A percentile compares a stretch with the other conserved stretches of the same genome.
Evolutionary conservation across 1,140 invertebrate species (phyloP).

Genomic region (Neodiprion pinetum): DNA sequence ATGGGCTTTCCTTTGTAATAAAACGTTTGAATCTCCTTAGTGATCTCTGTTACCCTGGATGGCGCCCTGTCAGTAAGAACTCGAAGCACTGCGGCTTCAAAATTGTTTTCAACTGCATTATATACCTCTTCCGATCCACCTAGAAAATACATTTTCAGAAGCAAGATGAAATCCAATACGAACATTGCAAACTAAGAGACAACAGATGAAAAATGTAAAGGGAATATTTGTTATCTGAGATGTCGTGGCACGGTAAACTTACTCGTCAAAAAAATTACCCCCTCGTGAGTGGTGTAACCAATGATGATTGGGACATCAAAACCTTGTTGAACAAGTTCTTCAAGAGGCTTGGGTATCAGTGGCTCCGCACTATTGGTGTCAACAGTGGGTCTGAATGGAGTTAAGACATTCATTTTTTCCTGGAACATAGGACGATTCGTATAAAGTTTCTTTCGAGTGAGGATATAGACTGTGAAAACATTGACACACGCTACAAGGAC

Average conservation of each 20-base stretch:
- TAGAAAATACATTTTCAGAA: no score
- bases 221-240: no score
- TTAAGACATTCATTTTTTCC: slow-evolving; percentile 32
- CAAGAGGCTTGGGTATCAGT: slow-evolving; percentile 53
- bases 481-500: no score
- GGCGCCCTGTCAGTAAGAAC: background rate
- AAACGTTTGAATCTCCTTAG: background rate
- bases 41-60: background rate
- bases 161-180: no score
- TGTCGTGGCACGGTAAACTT: slow-evolving; percentile 3
- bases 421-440: slow-evolving; percentile 10
- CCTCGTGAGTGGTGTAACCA: slow-evolving; percentile 68
- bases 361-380: slow-evolving; percentile 48
- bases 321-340: slow-evolving; percentile 48
- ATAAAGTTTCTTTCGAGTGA: no score
- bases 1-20: slow-evolving; percentile 51
- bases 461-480: no score
- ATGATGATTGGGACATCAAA: slow-evolving; percentile 66
- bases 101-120: background rate
- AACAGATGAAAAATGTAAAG: no score
- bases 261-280: slow-evolving; percentile 55
- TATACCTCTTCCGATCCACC: background rate
- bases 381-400: slow-evolving; percentile 39
- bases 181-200: no score
- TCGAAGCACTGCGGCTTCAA: background rate